Evolutionary conservation across 2,797 vertebrate genomes (phyloP), one percentile per base, ranked within the genome.

Genomic region (Momotus momota): DNA sequence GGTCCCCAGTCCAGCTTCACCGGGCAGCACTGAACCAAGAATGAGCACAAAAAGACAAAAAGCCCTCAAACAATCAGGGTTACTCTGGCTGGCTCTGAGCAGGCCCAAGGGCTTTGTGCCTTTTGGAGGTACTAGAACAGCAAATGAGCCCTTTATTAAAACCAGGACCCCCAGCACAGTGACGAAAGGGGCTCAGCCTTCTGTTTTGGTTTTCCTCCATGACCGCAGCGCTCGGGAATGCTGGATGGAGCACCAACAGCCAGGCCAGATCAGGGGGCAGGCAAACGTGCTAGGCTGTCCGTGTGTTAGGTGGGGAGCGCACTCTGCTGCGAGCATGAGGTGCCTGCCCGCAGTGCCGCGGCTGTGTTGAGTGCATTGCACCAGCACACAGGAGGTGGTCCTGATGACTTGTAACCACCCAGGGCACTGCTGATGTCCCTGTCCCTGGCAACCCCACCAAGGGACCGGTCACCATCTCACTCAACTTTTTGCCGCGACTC

Each of bases 301-400:
- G 1, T 10, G 33, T 3, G 17, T 29, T 43, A 33, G 31, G 35
- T 15, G 18, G 17, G 31, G 64, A 25, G n/a, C 14, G 60, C 23
- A 33, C n/a, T 29, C 1, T 6, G 22, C 45, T 13, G 43, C 0
- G 3, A 38, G 29, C 6, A 0, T 0, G 3, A 18, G 33, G 12
- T 5, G 18, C 6, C 0, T 5, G 51, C n/a, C 38, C 27, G 43
- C 35, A 6, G 8, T 7, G n/a, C 66, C 7, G 3, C 62, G 22
- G 78, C 25, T 26, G 11, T 10, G 25, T 16, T 9, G 7, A 29
- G 12, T 29, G 55, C 3, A 1, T 7, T 25, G 25, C 10, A 2
- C 57, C 38, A 27, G 18, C 2, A 0, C 1, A 35, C 35, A 35
- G 35, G 35, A 35, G 35, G 2, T 19, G 22, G 48, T 38, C 41